phyloP scores from a whole-genome alignment of 2,888 invertebrate species.

The Aphrophora alni region DNA sequence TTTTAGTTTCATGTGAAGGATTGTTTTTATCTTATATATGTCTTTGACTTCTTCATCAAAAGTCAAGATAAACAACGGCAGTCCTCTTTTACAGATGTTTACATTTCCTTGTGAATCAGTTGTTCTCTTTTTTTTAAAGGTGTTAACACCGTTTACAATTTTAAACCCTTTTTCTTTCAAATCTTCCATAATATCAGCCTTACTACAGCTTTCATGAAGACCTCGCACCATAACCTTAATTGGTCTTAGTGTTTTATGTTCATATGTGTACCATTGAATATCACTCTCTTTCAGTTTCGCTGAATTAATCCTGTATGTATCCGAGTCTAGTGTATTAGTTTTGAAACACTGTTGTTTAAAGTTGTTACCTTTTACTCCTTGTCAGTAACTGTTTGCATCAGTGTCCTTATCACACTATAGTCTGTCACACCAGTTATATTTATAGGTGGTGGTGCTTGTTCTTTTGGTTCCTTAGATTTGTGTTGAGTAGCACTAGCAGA shows the following conservation, averaged over 20 bases:
- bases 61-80: too few species aligned
- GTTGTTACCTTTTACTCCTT: not conserved
- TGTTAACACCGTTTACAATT: not conserved
- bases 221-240: not conserved
- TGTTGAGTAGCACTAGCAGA: not conserved
- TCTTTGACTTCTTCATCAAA: too few species aligned
- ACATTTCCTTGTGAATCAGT: not conserved
- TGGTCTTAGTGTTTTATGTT: not conserved
- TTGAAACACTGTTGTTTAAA: not conserved
- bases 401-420: not conserved
- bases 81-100: too few species aligned
- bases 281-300: too few species aligned
- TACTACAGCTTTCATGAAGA: not conserved
- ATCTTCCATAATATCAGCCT: not conserved
- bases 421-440: too few species aligned
- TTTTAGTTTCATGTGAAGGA: too few species aligned
- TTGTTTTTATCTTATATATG: too few species aligned
- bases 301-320: too few species aligned
- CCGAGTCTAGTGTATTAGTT: too few species aligned
- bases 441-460: too few species aligned
- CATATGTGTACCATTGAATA: too few species aligned
- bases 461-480: too few species aligned
- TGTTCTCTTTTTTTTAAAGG: not conserved
- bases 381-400: not conserved
- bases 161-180: not conserved